Percentiles rank a stretch among this genome's conserved stretches.
Evolutionary conservation across 2,888 invertebrate genomes (phyloP).

Genomic region (Trichopoda pennipes): DNA sequence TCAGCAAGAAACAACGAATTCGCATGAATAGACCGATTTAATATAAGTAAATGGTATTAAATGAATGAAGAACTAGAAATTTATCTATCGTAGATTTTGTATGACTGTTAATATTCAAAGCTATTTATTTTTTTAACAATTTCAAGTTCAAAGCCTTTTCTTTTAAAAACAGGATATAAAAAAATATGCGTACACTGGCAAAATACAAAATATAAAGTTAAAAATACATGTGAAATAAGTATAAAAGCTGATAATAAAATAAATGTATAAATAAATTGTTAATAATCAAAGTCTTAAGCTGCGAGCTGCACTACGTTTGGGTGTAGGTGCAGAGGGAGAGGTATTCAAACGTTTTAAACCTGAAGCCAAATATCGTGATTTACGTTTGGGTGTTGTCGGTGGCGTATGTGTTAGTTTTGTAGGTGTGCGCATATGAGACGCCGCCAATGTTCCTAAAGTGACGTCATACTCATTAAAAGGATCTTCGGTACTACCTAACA

Average conservation of each 20-base stretch:
- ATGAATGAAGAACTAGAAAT: too few species aligned
- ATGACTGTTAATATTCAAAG: too few species aligned
- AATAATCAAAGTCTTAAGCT: slow-evolving; percentile 69
- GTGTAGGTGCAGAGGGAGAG: slow-evolving; percentile 64
- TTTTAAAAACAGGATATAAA: neutral
- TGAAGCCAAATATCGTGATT: slow-evolving; percentile 62
- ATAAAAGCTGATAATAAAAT: slow-evolving; percentile 10
- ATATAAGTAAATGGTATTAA: too few species aligned
- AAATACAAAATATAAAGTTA: neutral
- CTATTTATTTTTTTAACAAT: too few species aligned
- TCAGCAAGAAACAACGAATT: too few species aligned
- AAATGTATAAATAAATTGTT: slow-evolving; percentile 18
- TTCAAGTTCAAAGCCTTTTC: too few species aligned
- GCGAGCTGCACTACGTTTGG: slow-evolving; percentile 70
- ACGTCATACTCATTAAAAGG: slow-evolving; percentile 57
- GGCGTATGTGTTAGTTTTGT: slow-evolving; percentile 69
- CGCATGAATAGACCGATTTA: too few species aligned
- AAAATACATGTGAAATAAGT: neutral
- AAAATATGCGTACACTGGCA: slow-evolving; percentile 2
- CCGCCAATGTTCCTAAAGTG: slow-evolving; percentile 48
- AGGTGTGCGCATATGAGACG: slow-evolving; percentile 68
- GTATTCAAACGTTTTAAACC: slow-evolving; percentile 66
- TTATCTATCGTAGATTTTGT: too few species aligned
- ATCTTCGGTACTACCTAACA: slow-evolving; percentile 49
- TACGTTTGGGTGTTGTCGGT: slow-evolving; percentile 71